Base-by-base conservation (phyloP, 2,888 invertebrate species). In the Drosophila ochracea region DNA sequence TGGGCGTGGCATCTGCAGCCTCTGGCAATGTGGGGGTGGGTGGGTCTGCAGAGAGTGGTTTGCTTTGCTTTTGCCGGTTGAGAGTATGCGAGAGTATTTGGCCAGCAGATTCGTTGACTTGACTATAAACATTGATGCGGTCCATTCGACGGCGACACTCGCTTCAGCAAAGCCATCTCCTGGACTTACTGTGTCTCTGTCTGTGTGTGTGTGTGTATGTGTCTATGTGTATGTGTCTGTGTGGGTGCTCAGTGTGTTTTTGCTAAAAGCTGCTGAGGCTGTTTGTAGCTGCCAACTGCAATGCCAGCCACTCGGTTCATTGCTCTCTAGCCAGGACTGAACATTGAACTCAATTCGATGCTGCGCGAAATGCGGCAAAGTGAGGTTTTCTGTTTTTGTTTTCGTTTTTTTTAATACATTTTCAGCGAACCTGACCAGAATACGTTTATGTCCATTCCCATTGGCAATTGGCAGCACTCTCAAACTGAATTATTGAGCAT, bases 121-220 rank as follows among this genome's bases (percentile, higher is more conserved):
- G 72, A 58, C 72, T 66, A 82, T 82, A 82, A 82, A 82, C 82
- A 82, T 70, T 77, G 82, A 80, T 74, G 77, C 60, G 55, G 73
- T 66, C 71, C 73, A 68, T 62, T 59, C 69, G 64, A 65, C 52
- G 81, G 80, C 68, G 78, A 74, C 78, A 74, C 68, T 61, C 35
- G 64, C 69, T 47, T 49, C 59, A 30, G 28, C 61, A 41, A 49
- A 75, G 70, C 70, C 64, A 64, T 37, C 37, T 67, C 43, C 54
- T 13, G 31, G 30, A 16, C 33, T 49, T 41, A 41, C 7, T 55
- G 35, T 60, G 16, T 31, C 21, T 68, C 11, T 61, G 2, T 30
- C 11, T 25, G 2, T 35, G 4, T 21, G 3, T 53, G 13, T 33
- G 10, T 37, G n/a, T 60, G 5, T 52, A 41, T 50, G 41, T 66